Base-by-base conservation (phyloP, 1,140 invertebrate species). In the Trinorchestia longiramus region DNA sequence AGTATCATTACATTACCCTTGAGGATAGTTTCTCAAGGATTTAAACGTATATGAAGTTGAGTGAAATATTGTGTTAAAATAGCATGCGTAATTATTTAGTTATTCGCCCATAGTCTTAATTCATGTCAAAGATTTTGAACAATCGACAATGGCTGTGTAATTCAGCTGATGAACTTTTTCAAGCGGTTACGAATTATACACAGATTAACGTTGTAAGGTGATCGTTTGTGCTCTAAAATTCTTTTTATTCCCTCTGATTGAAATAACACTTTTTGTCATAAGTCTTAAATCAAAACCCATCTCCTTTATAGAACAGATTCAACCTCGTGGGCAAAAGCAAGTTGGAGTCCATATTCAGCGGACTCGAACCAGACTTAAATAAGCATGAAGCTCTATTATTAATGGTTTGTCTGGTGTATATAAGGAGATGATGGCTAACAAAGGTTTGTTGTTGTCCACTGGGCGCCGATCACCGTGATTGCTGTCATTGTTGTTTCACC, bases 401-500 rank as follows among this genome's bases (percentile, higher is more conserved):
- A 94, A 94, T 94, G 43, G 43, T 94, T 94, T 11, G 44, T 45
- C 43, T 19, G 6, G 92, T 94, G 92, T 45, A 94, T 94, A 94
- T 94, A 94, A 94, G 92, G 92, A 91, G 44, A 40, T 94, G 43
- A 94, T 94, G 92, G 92, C 92, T 94, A 94, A 94, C 92, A 94
- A 94, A 94, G 92, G 43, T 43, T 94, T 94, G 92, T 94, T 94
- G 92, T 94, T 94, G 92, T 94, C 43, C 92, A 42, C 43, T 47
- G 92, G 36, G 92, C 44, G 47, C 92, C 44, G 92, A 94, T 94
- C 43, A 44, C 43, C 92, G 41, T 94, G 47, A 94, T 94, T 94
- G 92, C 44, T 94, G 92, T 47, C 43, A 94, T 94, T 94, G 92
- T 94, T 47, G 41, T 44, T 11, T 17, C 88, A n/a, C 43, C 19